A percentile compares a stretch with the other conserved stretches of the same genome.
Conservation (phyloP, 2,113 vertebrate species). For the Noturus placidus region DNA sequence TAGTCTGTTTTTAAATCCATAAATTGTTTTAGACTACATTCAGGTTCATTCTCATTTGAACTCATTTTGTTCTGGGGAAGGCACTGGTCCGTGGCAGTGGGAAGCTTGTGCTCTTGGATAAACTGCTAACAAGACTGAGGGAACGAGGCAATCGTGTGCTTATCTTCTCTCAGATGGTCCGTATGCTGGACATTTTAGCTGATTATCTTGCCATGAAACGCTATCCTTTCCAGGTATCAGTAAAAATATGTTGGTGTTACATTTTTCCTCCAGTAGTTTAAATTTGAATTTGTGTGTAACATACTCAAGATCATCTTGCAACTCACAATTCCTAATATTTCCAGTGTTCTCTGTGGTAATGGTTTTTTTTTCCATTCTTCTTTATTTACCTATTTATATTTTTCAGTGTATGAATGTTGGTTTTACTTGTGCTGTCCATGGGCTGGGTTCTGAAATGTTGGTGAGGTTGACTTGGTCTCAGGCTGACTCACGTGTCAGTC, state of each 20-base stretch:
- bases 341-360: background rate
- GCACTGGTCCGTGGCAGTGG: constrained; percentile 89
- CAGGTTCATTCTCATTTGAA: background rate
- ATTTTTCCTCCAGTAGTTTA: background rate
- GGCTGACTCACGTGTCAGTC: constrained; percentile 53
- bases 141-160: constrained; percentile 94
- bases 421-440: background rate
- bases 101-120: constrained; percentile 94
- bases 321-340: background rate
- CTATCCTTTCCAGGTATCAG: constrained; percentile 91
- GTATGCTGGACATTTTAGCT: constrained; percentile 97
- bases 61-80: constrained; percentile 63
- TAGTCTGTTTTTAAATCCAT: background rate
- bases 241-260: background rate
- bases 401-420: background rate
- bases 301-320: background rate
- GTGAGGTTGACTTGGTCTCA: constrained; percentile 1
- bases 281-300: background rate
- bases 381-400: background rate
- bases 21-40: background rate
- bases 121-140: constrained; percentile 88
- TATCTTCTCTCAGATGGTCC: constrained; percentile 99
- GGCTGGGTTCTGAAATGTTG: constrained; percentile 44
- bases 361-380: background rate
- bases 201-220: constrained; percentile 92